Evolutionary conservation across 2,888 invertebrate genomes (phyloP), one percentile per base, ranked within the genome.

Genomic region (Lobophora halterata): DNA sequence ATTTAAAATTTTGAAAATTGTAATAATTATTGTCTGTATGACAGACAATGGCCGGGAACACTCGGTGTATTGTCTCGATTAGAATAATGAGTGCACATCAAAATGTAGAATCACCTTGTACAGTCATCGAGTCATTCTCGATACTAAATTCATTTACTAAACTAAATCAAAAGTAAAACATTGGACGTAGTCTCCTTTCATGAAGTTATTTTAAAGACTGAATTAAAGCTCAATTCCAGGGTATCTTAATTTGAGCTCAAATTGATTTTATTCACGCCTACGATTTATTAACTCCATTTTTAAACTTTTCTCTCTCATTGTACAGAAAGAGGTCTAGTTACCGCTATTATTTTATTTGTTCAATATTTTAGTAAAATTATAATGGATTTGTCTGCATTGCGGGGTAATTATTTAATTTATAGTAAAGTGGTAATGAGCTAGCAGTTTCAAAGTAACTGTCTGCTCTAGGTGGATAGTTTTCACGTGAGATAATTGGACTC

Each of bases 11-110:
- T 71, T 74, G 71, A 69, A 78, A 79, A 80, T 71, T 72, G 66
- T 74, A 77, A 80, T n/a, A n/a, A n/a, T n/a, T n/a, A n/a, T 80
- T 76, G 78, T 67, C 72, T 76, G 64, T 76, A 75, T 73, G 70
- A 69, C 64, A 74, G 75, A 82, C 82, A 81, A 82, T 83, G 71
- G 79, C 65, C 74, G 80, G 77, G 80, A 83, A 83, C 75, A 71
- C 66, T n/a, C n/a, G 52, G 67, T 65, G 65, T 78, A 80, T 83
- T 85, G 81, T 81, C 70, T 82, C 71, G 68, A 73, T 76, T 77
- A 71, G 56, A 65, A 64, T 73, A 71, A 74, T 74, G 65, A 74
- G 71, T 71, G 69, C 56, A 59, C 57, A 56, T 66, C 68, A 68
- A 72, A 71, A 74, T 70, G 67, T 63, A 60, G 52, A 65, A 57